These are phyloP conservation scores for Papilio helenus DNA, from an alignment of 1,140 invertebrate species.

Conservation along the genomic window DNA sequence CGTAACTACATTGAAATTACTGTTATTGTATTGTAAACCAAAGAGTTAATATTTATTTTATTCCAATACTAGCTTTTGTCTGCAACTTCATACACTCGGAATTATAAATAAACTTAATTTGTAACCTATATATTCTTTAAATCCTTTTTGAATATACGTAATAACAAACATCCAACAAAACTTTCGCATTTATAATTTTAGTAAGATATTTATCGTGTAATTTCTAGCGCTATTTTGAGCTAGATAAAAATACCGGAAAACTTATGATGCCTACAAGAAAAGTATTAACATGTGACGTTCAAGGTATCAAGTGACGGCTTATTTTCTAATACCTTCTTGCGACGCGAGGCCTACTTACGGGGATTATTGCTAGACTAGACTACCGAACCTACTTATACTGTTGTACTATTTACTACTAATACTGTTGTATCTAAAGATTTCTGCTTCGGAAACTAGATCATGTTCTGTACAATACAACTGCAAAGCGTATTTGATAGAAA, in stretches of 20 bases:
- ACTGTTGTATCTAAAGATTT: background rate
- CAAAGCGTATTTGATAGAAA: no score
- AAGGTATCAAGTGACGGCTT: constrained; percentile 1
- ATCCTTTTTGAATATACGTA: no score
- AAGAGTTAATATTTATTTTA: no score
- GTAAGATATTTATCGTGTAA: background rate
- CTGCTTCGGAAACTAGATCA: background rate
- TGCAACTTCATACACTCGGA: no score
- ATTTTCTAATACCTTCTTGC: constrained; percentile 24
- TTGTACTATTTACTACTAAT: background rate
- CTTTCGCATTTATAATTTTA: background rate
- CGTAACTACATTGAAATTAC: no score
- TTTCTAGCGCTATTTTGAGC: background rate
- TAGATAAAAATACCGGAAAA: background rate
- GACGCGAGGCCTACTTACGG: constrained; percentile 4
- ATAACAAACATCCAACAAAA: no score
- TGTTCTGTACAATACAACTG: background rate
- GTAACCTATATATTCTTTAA: no score
- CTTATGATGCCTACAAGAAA: background rate
- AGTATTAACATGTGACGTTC: background rate
- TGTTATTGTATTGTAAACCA: no score
- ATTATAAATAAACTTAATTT: no score
- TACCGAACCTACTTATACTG: background rate
- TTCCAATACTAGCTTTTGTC: no score
- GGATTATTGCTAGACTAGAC: constrained; percentile 5